Evolutionary conservation across 2,113 vertebrate genomes (phyloP), one percentile per base, ranked within the genome.

Genomic region (Onychorhynchus coronatus): DNA sequence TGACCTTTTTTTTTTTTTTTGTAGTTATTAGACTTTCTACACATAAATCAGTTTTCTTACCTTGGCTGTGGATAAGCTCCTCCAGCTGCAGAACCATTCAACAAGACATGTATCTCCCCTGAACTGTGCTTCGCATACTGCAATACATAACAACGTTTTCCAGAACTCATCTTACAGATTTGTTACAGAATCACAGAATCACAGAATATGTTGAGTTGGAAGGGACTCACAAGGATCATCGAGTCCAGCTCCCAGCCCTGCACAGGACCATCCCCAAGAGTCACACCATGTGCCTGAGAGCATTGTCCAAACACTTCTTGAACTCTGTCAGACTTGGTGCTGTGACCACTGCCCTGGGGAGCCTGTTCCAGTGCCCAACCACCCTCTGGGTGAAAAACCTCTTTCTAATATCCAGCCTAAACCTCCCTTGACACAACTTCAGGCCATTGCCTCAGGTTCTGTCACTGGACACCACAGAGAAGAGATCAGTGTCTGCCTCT

Each of bases 61-160:
- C 98, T 97, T 66, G 94, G 94, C 3, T 76, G 10, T 30, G 98
- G 98, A 96, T 97, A 98, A 85, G 98, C 97, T 92, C 98, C 98
- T 68, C 73, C 73, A 0, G 46, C 96, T 53, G 97, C 93, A 44
- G 98, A 98, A 50, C 98, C 98, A 53, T 98, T 98, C 95, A 98
- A 71, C 97, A 98, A 95, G 79, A 98, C 84, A 0, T 95, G 73
- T 77, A 98, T 95, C 62, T 98, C 96, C 14, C 98, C 98, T 61
- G 97, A 97, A 71, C 98, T 98, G 27, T 98, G 97, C 44, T 20
- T 85, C 1, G 98, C 97, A 93, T 98, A 98, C 98, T 98, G 96
- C 33, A 97, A 96, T 52, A 95, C 59, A 85, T 30, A 93, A 85
- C 6, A 53, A 1, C 1, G 18, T 49, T 70, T 80, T 46, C 78